Percentiles rank a stretch among this genome's conserved stretches.
Conservation (phyloP, 2,113 vertebrate species). For the Theristicus caerulescens region DNA sequence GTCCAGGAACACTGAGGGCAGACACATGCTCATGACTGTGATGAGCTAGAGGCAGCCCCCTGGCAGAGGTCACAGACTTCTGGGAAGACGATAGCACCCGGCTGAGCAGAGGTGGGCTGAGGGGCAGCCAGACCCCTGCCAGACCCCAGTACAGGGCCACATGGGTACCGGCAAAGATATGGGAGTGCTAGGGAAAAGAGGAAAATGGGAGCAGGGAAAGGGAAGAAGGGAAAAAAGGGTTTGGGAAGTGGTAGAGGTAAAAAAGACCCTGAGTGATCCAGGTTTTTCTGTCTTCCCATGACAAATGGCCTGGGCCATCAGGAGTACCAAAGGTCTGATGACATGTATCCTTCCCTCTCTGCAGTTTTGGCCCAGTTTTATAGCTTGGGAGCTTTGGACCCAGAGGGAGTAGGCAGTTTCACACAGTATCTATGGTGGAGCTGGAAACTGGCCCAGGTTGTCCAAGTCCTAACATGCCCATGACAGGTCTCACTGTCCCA, state of each 20-base stretch:
- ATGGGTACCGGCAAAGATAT: background rate
- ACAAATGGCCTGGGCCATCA: background rate
- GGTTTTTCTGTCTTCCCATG: background rate
- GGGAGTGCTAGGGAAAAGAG: background rate
- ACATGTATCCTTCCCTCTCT: background rate
- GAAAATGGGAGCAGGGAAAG: background rate
- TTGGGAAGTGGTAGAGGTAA: background rate
- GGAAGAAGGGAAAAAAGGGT: background rate
- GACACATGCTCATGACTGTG: background rate
- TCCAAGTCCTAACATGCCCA: background rate
- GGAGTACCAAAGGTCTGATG: background rate
- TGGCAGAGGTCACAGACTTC: background rate
- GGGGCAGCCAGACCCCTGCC: background rate
- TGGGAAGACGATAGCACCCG: background rate
- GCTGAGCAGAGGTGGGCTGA: background rate
- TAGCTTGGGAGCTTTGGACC: background rate
- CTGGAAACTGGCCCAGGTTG: background rate
- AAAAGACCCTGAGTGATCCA: background rate
- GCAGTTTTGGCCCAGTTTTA: background rate
- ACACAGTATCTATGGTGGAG: background rate
- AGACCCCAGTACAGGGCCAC: background rate
- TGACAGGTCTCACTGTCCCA: background rate
- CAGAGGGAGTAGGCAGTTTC: background rate
- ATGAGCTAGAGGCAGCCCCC: background rate
- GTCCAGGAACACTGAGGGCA: background rate